Conservation (phyloP, 2,888 invertebrate genomes). For the Acanthosoma haemorrhoidale region DNA sequence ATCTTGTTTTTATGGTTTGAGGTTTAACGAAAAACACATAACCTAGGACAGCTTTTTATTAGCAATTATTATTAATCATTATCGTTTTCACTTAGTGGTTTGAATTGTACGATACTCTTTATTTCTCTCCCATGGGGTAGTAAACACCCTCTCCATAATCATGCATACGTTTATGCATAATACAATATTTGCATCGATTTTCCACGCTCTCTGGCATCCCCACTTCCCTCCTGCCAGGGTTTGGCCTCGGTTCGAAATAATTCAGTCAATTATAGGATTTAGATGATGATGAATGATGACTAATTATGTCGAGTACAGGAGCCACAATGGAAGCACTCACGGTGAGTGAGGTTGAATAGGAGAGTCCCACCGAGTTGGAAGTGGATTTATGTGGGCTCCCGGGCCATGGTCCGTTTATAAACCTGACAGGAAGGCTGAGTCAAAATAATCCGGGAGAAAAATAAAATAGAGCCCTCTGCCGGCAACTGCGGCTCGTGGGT, state of each 20-base stretch:
- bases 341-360: not conserved
- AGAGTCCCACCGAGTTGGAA: not conserved
- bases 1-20: too few species aligned
- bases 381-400: not conserved
- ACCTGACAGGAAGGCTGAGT: not conserved
- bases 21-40: too few species aligned
- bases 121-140: too few species aligned
- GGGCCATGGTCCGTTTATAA: not conserved
- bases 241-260: conserved; percentile 1
- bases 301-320: conserved; percentile 8
- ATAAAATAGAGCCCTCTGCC: not conserved
- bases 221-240: not conserved
- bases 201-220: too few species aligned
- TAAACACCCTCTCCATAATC: too few species aligned
- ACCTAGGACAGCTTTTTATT: too few species aligned
- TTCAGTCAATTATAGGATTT: conserved; percentile 10
- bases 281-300: conserved; percentile 9
- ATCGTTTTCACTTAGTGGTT: too few species aligned
- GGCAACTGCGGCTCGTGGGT: not conserved
- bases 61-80: too few species aligned
- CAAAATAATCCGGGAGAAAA: not conserved
- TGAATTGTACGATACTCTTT: too few species aligned
- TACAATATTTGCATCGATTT: too few species aligned
- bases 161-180: too few species aligned
- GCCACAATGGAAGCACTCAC: not conserved